Conservation (phyloP, 2,888 invertebrate genomes). For the Agrotis clavis region DNA sequence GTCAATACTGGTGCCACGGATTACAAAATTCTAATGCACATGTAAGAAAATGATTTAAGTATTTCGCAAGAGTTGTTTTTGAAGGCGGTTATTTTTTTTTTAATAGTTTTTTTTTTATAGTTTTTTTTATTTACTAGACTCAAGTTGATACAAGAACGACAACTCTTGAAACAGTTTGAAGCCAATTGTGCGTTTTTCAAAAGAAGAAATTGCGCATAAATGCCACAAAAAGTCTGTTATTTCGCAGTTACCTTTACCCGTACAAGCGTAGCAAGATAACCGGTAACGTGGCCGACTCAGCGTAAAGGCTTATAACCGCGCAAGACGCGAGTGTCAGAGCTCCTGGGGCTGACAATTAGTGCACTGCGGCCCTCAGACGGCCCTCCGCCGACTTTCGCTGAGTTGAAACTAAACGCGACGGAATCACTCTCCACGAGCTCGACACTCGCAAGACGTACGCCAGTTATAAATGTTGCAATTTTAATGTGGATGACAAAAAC, state of each 20-base stretch:
- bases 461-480: slow-evolving; percentile 62
- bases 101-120: too few species aligned
- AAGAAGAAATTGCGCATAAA: neutral
- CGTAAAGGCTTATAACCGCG: slow-evolving; percentile 36
- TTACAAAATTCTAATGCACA: too few species aligned
- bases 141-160: neutral
- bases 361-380: slow-evolving; percentile 80
- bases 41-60: too few species aligned
- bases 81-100: too few species aligned
- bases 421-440: slow-evolving; percentile 68
- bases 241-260: slow-evolving; percentile 23
- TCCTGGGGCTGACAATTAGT: slow-evolving; percentile 81
- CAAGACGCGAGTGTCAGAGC: slow-evolving; percentile 62
- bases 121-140: slow-evolving; percentile 2
- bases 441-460: slow-evolving; percentile 57
- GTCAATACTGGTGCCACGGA: too few species aligned
- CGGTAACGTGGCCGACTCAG: slow-evolving; percentile 44
- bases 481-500: slow-evolving; percentile 54
- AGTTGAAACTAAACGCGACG: slow-evolving; percentile 78
- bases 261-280: slow-evolving; percentile 35
- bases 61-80: too few species aligned
- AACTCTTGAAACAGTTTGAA: neutral
- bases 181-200: neutral
- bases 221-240: slow-evolving; percentile 3
- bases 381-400: slow-evolving; percentile 72